A percentile compares a stretch with the other conserved stretches of the same genome.
Evolutionary conservation across 2,888 invertebrate species (phyloP).

Genomic region (Tetramorium bicarinatum): DNA sequence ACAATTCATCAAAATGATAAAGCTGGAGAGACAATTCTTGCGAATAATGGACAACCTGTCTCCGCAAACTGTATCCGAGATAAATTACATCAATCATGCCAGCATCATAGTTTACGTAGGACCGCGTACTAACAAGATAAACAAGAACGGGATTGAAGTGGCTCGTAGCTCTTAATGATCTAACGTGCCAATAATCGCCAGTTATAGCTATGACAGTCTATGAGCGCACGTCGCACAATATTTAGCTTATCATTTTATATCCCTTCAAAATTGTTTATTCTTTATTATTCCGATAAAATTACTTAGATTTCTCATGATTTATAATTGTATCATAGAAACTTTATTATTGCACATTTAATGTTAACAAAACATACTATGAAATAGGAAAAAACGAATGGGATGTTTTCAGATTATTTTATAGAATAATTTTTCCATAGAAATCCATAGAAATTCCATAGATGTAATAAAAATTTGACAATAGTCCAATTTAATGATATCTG

Average conservation of each 20-base stretch:
- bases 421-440: not conserved
- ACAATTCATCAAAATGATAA: constrained; percentile 15
- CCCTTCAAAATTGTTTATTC: not conserved
- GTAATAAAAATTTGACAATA: not conserved
- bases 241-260: constrained; percentile 18
- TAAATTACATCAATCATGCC: constrained; percentile 18
- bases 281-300: not conserved
- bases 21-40: constrained; percentile 7
- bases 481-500: not conserved
- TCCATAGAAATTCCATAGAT: no score
- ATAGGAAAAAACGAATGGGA: not conserved
- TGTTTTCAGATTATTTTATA: not conserved
- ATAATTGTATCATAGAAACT: not conserved
- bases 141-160: not conserved
- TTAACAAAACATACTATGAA: not conserved
- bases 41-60: not conserved
- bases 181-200: constrained; percentile 22
- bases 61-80: not conserved
- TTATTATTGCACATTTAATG: not conserved
- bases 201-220: constrained; percentile 34
- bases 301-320: not conserved
- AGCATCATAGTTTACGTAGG: not conserved
- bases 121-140: not conserved
- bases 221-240: not conserved
- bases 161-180: constrained; percentile 13